A percentile compares a stretch with the other conserved stretches of the same genome.
Conservation (phyloP, 2,888 invertebrate genomes). For the Drosophila buzzatii region DNA sequence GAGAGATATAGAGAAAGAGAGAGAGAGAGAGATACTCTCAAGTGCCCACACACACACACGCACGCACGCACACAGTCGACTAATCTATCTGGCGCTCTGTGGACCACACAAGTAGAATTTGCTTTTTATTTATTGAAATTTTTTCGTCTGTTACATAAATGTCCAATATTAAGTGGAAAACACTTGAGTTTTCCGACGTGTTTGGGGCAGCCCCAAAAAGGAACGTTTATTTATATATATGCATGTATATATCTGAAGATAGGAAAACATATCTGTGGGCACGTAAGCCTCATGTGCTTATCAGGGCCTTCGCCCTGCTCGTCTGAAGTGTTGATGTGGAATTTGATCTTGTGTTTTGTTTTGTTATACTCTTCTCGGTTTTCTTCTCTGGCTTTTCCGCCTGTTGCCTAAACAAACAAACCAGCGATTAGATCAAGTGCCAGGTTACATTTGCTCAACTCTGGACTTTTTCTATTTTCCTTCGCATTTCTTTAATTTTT, state of each 20-base stretch:
- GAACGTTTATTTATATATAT: background rate
- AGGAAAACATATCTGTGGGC: constrained; percentile 26
- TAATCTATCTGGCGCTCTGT: constrained; percentile 41
- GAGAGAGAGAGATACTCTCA: constrained; percentile 39
- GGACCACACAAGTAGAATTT: constrained; percentile 69
- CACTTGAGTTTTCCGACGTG: constrained; percentile 56
- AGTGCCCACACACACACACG: constrained; percentile 62
- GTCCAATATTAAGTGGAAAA: constrained; percentile 75
- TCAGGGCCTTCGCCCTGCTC: constrained; percentile 18
- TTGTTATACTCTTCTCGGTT: constrained; percentile 2
- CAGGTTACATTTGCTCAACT: constrained; percentile 48
- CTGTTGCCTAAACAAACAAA: constrained; percentile 70
- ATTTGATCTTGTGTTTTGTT: constrained; percentile 66
- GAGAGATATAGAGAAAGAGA: background rate
- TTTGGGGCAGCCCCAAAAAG: constrained; percentile 43
- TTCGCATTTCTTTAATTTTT: background rate
- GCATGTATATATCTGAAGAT: background rate
- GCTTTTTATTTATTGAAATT: constrained; percentile 69
- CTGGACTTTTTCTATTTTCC: constrained; percentile 3
- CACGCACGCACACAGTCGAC: background rate
- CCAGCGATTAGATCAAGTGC: constrained; percentile 54
- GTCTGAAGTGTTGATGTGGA: constrained; percentile 65
- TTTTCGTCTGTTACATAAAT: constrained; percentile 61
- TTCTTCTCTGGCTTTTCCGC: constrained; percentile 16
- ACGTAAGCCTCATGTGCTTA: constrained; percentile 48